phyloP scores from a whole-genome alignment of 2,888 invertebrate species.

The Callimorpha dominula region DNA sequence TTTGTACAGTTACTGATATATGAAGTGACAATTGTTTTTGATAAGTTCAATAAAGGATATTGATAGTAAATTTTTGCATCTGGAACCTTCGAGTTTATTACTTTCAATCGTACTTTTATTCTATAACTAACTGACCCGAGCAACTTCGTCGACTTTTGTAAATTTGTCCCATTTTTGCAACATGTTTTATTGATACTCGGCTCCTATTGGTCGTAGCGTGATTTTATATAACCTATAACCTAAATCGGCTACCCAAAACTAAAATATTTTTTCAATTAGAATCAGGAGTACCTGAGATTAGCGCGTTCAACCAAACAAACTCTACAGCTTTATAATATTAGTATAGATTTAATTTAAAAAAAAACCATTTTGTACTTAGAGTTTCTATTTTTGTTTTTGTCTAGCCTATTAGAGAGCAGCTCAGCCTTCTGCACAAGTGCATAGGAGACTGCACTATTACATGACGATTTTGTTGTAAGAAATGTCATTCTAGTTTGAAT shows the following conservation, averaged over 20 bases:
- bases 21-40: conserved; percentile 25
- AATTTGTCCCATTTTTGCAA: too few species aligned
- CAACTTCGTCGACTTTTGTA: too few species aligned
- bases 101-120: not conserved
- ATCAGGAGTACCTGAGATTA: too few species aligned
- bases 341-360: not conserved
- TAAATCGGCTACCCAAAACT: too few species aligned
- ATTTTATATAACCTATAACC: too few species aligned
- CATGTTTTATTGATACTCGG: too few species aligned
- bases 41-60: not conserved
- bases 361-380: too few species aligned
- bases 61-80: not conserved
- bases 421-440: not conserved
- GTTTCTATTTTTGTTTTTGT: not conserved
- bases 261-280: too few species aligned
- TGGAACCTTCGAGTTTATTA: not conserved
- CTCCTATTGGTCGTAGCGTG: too few species aligned
- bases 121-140: too few species aligned
- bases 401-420: not conserved
- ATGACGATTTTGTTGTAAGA: not conserved
- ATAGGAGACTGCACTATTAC: not conserved
- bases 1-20: conserved; percentile 29
- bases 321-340: too few species aligned
- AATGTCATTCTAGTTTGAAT: not conserved
- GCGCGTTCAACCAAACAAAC: too few species aligned